phyloP scores from a whole-genome alignment of 2,113 vertebrate species.

The Odocoileus virginianus region DNA sequence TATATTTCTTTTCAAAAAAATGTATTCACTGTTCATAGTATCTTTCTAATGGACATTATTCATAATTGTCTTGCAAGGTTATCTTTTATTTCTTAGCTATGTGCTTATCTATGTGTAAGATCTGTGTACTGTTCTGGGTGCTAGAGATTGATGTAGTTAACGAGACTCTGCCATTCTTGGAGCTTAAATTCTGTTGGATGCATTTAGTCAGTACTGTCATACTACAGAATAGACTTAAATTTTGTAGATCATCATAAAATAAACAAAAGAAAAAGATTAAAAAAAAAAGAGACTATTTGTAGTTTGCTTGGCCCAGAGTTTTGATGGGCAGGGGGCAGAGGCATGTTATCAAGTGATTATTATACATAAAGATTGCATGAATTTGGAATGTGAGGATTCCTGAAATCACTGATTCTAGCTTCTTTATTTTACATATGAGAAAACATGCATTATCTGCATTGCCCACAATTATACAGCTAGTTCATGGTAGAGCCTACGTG shows the following conservation, averaged over 20 bases:
- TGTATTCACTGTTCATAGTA: background rate
- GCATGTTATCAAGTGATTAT: background rate
- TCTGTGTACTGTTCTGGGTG: background rate
- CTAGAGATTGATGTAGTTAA: background rate
- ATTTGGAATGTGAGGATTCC: background rate
- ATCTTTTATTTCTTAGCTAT: background rate
- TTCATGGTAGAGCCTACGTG: background rate
- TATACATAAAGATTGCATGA: background rate
- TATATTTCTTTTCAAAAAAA: slow-evolving; percentile 10
- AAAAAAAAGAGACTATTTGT: background rate
- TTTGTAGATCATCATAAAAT: background rate
- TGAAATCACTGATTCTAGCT: background rate
- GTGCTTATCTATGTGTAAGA: background rate
- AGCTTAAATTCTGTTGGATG: background rate
- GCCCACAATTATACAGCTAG: background rate
- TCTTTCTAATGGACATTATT: background rate
- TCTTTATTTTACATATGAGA: background rate
- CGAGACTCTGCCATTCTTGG: background rate
- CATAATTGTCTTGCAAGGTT: background rate
- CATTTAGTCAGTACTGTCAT: background rate
- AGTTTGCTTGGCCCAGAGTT: background rate
- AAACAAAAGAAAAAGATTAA: background rate
- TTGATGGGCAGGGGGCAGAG: background rate
- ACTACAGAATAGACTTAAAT: background rate
- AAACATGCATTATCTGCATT: background rate